Percentiles rank a stretch among this genome's conserved stretches.
Evolutionary conservation across 2,888 invertebrate genomes (phyloP).

Genomic region (Tenthredo amoena): DNA sequence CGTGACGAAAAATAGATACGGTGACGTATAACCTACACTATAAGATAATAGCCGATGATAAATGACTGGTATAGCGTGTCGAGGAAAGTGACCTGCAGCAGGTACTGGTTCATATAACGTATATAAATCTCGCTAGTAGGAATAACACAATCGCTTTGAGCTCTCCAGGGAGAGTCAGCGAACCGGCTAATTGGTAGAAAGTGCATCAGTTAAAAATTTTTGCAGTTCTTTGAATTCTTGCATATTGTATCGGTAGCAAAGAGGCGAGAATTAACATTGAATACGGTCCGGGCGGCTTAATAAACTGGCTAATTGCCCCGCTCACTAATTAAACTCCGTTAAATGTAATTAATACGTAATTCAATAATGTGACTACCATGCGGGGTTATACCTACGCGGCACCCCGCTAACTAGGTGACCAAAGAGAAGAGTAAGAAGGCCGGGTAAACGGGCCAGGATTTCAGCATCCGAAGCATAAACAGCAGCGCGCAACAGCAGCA

Average conservation of each 20-base stretch:
- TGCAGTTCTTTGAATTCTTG: constrained; percentile 28
- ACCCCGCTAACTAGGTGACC: neutral
- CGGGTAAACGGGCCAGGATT: neutral
- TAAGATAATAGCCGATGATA: constrained; percentile 48
- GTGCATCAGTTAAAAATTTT: constrained; percentile 14
- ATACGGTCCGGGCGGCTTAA: neutral
- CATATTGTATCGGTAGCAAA: constrained; percentile 25
- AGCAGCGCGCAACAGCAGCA: constrained; percentile 57
- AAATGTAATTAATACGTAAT: constrained; percentile 37
- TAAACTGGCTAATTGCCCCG: constrained; percentile 14
- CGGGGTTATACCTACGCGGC: neutral
- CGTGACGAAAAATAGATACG: constrained; percentile 37
- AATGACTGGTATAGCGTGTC: constrained; percentile 18
- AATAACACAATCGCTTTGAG: constrained; percentile 36
- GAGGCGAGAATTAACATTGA: neutral
- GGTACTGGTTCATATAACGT: neutral
- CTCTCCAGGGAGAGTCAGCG: constrained; percentile 35
- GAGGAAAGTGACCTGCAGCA: constrained; percentile 29
- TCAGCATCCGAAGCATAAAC: neutral
- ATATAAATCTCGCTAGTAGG: constrained; percentile 20
- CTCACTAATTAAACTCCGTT: constrained; percentile 20
- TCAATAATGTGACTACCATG: constrained; percentile 6
- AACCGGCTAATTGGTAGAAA: constrained; percentile 50
- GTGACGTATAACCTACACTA: constrained; percentile 21
- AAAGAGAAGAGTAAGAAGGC: neutral